Base-by-base conservation (phyloP, 2,797 vertebrate genomes). In the Cyprinodon diabolis region DNA sequence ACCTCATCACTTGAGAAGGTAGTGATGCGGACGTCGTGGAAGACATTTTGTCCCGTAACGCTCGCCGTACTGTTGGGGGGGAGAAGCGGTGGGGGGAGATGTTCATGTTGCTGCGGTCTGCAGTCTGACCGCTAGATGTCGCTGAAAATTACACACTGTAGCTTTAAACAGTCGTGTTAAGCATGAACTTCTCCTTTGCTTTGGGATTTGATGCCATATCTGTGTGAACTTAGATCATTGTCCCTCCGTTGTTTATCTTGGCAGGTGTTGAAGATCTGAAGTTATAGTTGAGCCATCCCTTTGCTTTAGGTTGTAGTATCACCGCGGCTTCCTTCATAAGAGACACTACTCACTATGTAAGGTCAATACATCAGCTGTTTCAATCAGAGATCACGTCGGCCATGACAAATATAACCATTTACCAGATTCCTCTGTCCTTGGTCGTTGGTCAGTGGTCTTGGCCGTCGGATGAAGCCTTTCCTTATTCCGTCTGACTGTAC, bases 281-380 rank as follows among this genome's bases (percentile, higher is more conserved):
- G 9, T 35, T 37, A 17, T 60, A 35, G 43, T 45, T 45, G 8
- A 17, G 30, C 30, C 30, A 30, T 30, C 15, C 23, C 13, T 57
- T 30, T 57, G 12, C 23, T 15, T 35, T 35, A 35, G 57, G 57
- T 60, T 60, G 30, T 60, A 35, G 15, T 35, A 37, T 25, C 55
- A 25, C 13, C 55, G 23, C 63, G 14, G 43, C 11, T 23, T 66
- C 2, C 11, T 48, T 48, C 40, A 47, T 43, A 12, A 17, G 10
- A 25, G 23, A 68, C 70, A 30, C 54, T 35, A 35, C 45, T 82
- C 62, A 87, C 83, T 47, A 80, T 71, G 71, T 74, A 82, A 79
- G 72, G 74, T 37, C 63, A 57, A 25, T 48, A 21, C 51, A 57
- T 65, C 65, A 72, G 49, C 48, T 35, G 66, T 55, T 58, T 60